Evolutionary conservation across 1,140 invertebrate species (phyloP), one percentile per base, ranked within the genome.

Genomic region (Pissodes strobi): DNA sequence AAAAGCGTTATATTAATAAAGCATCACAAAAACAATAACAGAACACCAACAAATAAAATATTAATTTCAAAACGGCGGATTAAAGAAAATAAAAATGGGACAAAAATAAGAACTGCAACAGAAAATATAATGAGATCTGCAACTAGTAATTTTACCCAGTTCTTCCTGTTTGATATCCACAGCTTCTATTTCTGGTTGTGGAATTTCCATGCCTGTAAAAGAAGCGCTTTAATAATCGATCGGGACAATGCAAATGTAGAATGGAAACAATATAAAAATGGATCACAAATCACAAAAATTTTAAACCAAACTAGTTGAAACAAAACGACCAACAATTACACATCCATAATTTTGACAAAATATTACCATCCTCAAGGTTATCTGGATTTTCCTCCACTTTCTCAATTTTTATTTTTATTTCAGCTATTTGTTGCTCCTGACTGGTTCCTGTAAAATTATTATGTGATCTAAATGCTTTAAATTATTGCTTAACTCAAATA

Each of bases 401-500:
- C 41, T 60, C 41, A 37, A 62, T 53, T 52, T 62, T 62, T 43
- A 60, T 60, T 60, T 60, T 60, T 48, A 60, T 60, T 13, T 52
- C 30, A 12, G 5, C 3, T 37, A n/a, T n/a, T 22, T 48, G 37
- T 19, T 49, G 27, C 13, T 51, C 27, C 12, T 51, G 57, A 22
- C 2, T 48, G 30, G 19, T 27, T 38, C 57, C 57, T 60, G 57
- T 49, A 60, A 60, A 41, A 60, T 37, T 46, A 13, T 3, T 13
- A 13, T 19, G 37, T 15, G 4, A 3, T 39, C 13, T 39, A 15
- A 3, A 39, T n/a, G 13, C 3, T 39, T 15, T 8, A 39, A 10
- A 15, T 15, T 39, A 39, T 6, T 5, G 5, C 13, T n/a, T n/a
- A n/a, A n/a, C n/a, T n/a, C n/a, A n/a, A n/a, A n/a, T n/a, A n/a